Evolutionary conservation across 2,888 invertebrate genomes (phyloP), one percentile per base, ranked within the genome.

Genomic region (Junonia oenone): DNA sequence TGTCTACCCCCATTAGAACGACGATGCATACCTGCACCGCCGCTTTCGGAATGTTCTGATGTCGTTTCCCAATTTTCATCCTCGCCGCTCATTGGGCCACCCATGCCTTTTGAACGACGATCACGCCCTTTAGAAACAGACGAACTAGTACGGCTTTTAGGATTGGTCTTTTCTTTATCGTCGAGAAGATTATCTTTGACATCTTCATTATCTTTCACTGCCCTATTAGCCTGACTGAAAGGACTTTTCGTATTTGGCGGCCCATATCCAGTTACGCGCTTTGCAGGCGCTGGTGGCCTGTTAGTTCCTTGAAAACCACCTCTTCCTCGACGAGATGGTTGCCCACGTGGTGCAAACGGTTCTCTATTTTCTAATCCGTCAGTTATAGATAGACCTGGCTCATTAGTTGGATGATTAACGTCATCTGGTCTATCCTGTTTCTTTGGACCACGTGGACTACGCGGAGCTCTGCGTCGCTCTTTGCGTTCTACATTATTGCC

Each of bases 291-390:
- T n/a, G 87, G 87, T 6, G 86, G 88, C n/a, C 90, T 77, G 1
- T 78, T 64, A 1, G 83, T 70, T 17, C 89, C 89, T 63, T 87
- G 88, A 65, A 88, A 89, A 26, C 89, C 89, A 13, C 95, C 96
- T 59, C 97, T 91, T 4, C 97, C 97, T 56, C 97, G 93, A 49
- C 97, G 91, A 0, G 97, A 97, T 0, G 97, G 97, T 78, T 97
- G 97, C 0, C 97, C 97, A 17, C 96, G 92, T 0, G 97, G 97
- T 1, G 95, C 94, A 81, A 97, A 97, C 46, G 94, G 95, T 70
- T 95, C 95, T 55, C 93, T 86, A 62, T 87, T 89, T 73, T 87
- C 84, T 77, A 91, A 66, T 13, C 76, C 73, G 61, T 88, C 86
- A 9, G 68, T 58, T 9, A 67, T 52, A 26, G 68, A 63, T 40